Evolutionary conservation across 2,888 invertebrate species (phyloP), one percentile per base, ranked within the genome.

Genomic region (Caenorhabditis afra): DNA sequence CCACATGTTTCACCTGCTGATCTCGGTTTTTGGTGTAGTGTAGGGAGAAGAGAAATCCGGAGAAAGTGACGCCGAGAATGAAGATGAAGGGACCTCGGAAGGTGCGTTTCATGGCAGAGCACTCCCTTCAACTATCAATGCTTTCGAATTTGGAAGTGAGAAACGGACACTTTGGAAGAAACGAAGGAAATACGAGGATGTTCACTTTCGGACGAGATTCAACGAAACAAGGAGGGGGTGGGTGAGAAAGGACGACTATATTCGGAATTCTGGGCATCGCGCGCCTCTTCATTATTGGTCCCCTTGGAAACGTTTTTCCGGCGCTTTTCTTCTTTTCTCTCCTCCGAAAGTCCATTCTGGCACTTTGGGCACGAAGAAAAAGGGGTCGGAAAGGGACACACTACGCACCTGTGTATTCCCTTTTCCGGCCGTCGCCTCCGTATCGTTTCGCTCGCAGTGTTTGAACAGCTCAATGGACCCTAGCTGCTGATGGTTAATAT

Each of bases 21-120:
- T 41, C 73, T 52, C 45, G 37, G 12, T 11, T 23, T 37, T 44
- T 57, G 11, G 73, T 73, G n/a, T 50, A 67, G 23, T 67, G 50
- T 5, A 76, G 14, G 3, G 67, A 68, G 29, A 76, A 68, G 3
- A 76, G 14, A n/a, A 67, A 68, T 35, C 55, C 57, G 52, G 62
- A 68, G 20, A 68, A 68, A 37, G 67, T 67, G 50, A 76, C 61
- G 22, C 67, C 68, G 62, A 67, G 61, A 16, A 68, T 67, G 50
- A 76, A 76, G 1, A 68, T 35, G 11, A 76, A 57, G 5, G 62
- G 53, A 5, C 50, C 67, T 3, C 76, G 61, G 1, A 57, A 16
- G 8, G 62, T 41, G 1, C 7, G 23, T 18, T 50, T 61, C 76
- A 68, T 68, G 29, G 29, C n/a, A n/a, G n/a, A n/a, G n/a, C n/a